phyloP scores from a whole-genome alignment of 2,888 invertebrate genomes.

The Heliconius charithonia region DNA sequence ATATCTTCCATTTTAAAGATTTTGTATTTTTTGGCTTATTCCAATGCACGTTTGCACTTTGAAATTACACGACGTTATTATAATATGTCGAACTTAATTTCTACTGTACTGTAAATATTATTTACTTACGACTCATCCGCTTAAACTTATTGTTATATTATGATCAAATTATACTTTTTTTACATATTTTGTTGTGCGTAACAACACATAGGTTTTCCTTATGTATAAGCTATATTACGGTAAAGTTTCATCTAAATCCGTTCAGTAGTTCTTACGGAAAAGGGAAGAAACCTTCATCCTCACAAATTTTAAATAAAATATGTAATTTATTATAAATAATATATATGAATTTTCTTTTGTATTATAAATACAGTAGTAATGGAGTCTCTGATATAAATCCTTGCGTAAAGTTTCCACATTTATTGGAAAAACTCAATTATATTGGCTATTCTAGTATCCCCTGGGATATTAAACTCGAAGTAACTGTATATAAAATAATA shows the following conservation, averaged over 20 bases:
- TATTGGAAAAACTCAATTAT: background rate
- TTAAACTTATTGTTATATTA: no score
- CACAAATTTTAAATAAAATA: background rate
- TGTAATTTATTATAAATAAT: no score
- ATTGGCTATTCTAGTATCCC: slow-evolving; percentile 1
- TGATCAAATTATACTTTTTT: no score
- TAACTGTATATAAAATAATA: background rate
- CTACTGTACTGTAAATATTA: no score
- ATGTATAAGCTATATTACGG: background rate
- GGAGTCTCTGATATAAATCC: background rate
- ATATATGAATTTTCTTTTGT: background rate
- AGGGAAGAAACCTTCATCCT: background rate
- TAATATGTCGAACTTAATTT: no score
- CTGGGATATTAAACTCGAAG: background rate
- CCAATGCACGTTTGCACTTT: no score
- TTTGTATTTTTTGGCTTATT: background rate
- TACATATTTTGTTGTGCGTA: no score
- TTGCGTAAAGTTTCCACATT: background rate
- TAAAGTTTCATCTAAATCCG: background rate
- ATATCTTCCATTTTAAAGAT: background rate
- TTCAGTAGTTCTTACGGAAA: background rate
- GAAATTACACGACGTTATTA: no score
- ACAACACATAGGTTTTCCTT: background rate
- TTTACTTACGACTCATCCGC: no score
- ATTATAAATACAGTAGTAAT: no score